A percentile compares a stretch with the other conserved stretches of the same genome.
Conservation (phyloP, 1,140 invertebrate genomes). For the Archivesica marissinica region DNA sequence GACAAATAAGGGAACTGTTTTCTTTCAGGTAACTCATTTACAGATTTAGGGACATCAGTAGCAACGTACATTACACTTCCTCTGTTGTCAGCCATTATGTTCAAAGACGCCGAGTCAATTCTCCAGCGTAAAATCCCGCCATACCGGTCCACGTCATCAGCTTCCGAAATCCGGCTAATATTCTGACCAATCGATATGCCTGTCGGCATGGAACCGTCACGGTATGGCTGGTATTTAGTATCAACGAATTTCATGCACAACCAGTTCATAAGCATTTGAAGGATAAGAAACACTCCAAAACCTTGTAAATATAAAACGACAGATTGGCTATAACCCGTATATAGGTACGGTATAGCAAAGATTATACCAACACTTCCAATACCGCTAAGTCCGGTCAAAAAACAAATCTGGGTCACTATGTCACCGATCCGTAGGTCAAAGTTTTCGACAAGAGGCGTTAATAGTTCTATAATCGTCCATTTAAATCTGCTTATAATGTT, state of each 20-base stretch:
- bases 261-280: constrained; percentile 70
- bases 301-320: background rate
- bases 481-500: background rate
- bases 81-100: background rate
- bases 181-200: constrained; percentile 6
- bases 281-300: constrained; percentile 60
- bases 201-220: constrained; percentile 33
- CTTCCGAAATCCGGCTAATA: background rate
- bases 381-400: constrained; percentile 9
- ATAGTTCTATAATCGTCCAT: background rate
- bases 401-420: background rate
- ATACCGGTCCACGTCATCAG: background rate
- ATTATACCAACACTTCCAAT: constrained; percentile 20
- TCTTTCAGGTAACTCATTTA: background rate
- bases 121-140: background rate
- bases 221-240: constrained; percentile 55
- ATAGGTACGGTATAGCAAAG: constrained; percentile 30
- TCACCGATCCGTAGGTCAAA: background rate
- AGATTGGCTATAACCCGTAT: background rate
- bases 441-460: background rate
- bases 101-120: background rate
- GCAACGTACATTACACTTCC: constrained; percentile 36
- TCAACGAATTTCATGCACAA: constrained; percentile 68
- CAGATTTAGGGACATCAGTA: constrained; percentile 24
- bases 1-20: constrained; percentile 71